A percentile compares a stretch with the other conserved stretches of the same genome.
Evolutionary conservation across 1,140 invertebrate genomes (phyloP).

Genomic region (Drosophila navojoa): DNA sequence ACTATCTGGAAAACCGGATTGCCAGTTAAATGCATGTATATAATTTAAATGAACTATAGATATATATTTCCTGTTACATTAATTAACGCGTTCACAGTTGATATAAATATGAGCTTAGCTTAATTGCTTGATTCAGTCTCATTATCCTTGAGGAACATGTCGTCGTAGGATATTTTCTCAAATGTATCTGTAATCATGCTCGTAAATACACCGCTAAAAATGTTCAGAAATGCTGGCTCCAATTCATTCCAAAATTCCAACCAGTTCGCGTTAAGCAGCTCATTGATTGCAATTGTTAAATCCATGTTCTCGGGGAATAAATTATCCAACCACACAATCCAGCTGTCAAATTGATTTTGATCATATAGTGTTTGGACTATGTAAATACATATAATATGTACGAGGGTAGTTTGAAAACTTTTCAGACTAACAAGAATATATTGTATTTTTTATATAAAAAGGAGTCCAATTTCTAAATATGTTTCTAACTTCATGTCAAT

Average conservation of each 20-base stretch:
- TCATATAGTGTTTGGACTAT: neutral
- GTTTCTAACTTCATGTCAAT: too few relatives aligned
- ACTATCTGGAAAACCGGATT: slow-evolving; percentile 14
- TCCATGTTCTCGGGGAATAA: slow-evolving; percentile 54
- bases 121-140: slow-evolving; percentile 39
- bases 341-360: slow-evolving; percentile 7
- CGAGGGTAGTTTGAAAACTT: too few relatives aligned
- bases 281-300: slow-evolving; percentile 52
- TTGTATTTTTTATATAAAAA: too few relatives aligned
- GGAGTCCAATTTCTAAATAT: too few relatives aligned
- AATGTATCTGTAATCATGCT: slow-evolving; percentile 50
- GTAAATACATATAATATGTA: neutral
- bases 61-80: neutral
- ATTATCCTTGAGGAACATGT: slow-evolving; percentile 52
- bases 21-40: too few relatives aligned
- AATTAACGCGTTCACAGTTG: neutral
- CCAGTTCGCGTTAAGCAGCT: slow-evolving; percentile 57
- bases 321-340: slow-evolving; percentile 58
- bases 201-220: slow-evolving; percentile 48
- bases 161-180: slow-evolving; percentile 56
- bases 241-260: slow-evolving; percentile 67
- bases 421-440: too few relatives aligned
- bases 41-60: neutral
- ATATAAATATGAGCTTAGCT: neutral
- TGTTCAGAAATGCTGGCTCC: slow-evolving; percentile 45